Base-by-base conservation (phyloP, 2,113 vertebrate species). In the Herpetotheres cachinnans region DNA sequence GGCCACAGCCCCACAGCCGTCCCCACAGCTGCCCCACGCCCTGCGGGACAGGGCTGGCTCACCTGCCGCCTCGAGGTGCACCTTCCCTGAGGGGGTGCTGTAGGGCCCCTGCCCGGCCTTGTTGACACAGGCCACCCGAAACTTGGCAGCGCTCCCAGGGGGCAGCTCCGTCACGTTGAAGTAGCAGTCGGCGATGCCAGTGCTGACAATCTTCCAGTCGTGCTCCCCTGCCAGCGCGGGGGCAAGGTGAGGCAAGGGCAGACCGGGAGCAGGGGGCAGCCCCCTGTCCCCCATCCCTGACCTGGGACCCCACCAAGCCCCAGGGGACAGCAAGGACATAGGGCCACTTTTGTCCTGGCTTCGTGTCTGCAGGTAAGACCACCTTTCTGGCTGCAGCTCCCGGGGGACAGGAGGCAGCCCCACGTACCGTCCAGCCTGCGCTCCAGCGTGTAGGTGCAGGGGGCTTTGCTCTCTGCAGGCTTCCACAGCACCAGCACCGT, bases 41-140 rank as follows among this genome's bases (percentile, higher is more conserved):
- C 58, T 4, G 4, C 0, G 0, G 61, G 18, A 62, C 32, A n/a
- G 50, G 13, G 16, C 46, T 79, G 0, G 3, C 97, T 95, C 93
- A 99, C 99, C 99, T 98, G 96, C 90, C 6, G 79, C 86, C 47
- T 99, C 98, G 44, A 99, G 85, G 65, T 96, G 87, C 73, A 99
- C 98, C 40, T 98, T 98, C 58, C 97, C 98, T 3, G 99, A 99
- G 22, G 98, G 97, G 90, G 97, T 98, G 96, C 99, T 99, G 97
- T 99, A 99, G 36, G 99, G 99, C 27, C 99, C 99, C 91, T 99
- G 99, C 25, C 99, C 99, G 1, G 99, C 99, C 71, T 99, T 99
- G 96, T 99, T 99, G 73, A 98, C 98, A 94, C 99, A 99, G 66
- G 99, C 99, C 96, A 99, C 99, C 26, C 99, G 99, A 96, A 99